Base-by-base conservation (phyloP, 2,797 vertebrate genomes). In the Coregonus ussuriensis region DNA sequence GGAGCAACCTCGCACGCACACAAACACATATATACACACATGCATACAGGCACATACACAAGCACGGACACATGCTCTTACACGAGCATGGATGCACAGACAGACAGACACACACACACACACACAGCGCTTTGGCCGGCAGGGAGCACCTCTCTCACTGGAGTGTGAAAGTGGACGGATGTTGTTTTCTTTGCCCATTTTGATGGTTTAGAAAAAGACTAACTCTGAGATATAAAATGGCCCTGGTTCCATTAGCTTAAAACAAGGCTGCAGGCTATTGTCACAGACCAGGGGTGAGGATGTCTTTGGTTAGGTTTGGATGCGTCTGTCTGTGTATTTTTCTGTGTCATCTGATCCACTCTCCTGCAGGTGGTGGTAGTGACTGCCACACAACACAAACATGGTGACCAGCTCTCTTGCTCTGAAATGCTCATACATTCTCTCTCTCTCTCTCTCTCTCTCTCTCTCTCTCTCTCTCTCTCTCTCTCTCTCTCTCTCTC, bases 101-200 rank as follows among this genome's bases (percentile, higher is more conserved):
- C 41, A 25, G 7, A 18, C 9, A 51, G 18, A 25, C 25, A 25
- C 25, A 25, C 25, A 25, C 25, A 33, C 31, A 41, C 41, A 47
- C 41, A 47, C 68, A 47, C 35, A 47, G 3, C 41, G 29, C 52
- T 71, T 54, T 67, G 77, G 78, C 80, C 71, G 91, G 88, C 91
- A 95, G 93, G 94, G 95, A 94, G 94, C 93, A 94, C 94, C 93
- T 94, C 94, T 93, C 94, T 94, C 95, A 95, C 93, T 96, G 94
- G 93, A 95, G 95, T 96, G 95, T 95, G 95, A 96, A 96, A 95
- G 95, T 96, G 95, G 94, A 94, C 87, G 93, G 93, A 95, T 95
- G 95, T 96, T 96, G 95, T 96, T 96, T 96, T 95, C 94, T 89
- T 94, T 93, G 87, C 94, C 93, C 93, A 94, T 94, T 91, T 71